These are phyloP conservation scores for Arnoldichthys spilopterus DNA, from an alignment of 2,797 vertebrate species.

Conservation along the genomic window DNA sequence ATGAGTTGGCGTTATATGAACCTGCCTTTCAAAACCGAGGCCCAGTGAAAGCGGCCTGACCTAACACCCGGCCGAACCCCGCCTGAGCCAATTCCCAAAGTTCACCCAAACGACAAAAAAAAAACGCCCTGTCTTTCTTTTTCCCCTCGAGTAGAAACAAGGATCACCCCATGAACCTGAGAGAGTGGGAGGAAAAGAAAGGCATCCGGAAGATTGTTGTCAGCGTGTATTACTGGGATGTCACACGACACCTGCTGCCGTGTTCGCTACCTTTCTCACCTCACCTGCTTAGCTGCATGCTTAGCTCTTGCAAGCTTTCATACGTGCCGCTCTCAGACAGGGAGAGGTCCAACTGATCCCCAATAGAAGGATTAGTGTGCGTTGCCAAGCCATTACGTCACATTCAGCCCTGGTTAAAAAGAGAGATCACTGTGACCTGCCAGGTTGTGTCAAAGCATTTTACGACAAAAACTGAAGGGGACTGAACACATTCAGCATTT, in stretches of 20 bases:
- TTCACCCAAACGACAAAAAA: constrained; percentile 64
- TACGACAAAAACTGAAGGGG: constrained; percentile 32
- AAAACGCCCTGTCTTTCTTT: constrained; percentile 51
- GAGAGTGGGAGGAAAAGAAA: constrained; percentile 29
- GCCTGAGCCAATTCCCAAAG: constrained; percentile 60
- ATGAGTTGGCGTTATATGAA: constrained; percentile 69
- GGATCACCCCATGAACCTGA: constrained; percentile 51
- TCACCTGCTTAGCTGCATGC: constrained; percentile 44
- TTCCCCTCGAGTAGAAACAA: constrained; percentile 55
- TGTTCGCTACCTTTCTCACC: constrained; percentile 56
- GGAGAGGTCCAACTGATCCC: constrained; percentile 50
- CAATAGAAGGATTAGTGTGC: constrained; percentile 54
- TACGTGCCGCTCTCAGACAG: constrained; percentile 37
- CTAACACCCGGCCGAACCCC: constrained; percentile 56
- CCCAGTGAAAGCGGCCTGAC: constrained; percentile 57
- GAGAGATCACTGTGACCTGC: constrained; percentile 54
- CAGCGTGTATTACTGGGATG: constrained; percentile 46
- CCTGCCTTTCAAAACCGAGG: constrained; percentile 62
- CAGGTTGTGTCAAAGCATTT: constrained; percentile 50
- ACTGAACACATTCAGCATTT: constrained; percentile 45
- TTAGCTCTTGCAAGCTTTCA: constrained; percentile 38
- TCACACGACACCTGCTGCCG: constrained; percentile 50
- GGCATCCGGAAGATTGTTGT: constrained; percentile 56
- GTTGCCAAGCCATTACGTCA: constrained; percentile 57
- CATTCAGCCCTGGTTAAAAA: constrained; percentile 47